Percentiles rank a stretch among this genome's conserved stretches.
These are phyloP conservation scores for Melanotaenia duboulayi DNA, from an alignment of 2,113 vertebrate species.

Conservation along the genomic window DNA sequence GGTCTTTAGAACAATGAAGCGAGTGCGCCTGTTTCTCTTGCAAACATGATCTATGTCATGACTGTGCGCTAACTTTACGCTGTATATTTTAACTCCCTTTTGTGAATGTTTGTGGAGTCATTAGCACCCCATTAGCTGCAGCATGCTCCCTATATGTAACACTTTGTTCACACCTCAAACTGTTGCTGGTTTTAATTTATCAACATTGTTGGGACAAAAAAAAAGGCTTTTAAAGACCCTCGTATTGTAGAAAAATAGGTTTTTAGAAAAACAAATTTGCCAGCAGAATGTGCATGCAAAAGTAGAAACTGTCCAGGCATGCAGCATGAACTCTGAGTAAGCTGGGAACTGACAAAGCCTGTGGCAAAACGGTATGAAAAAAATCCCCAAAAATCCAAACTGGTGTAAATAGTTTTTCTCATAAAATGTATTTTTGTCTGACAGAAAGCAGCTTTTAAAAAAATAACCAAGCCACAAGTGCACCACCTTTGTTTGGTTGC, in stretches of 20 bases:
- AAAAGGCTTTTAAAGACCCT: constrained; percentile 4
- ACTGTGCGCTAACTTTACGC: neutral
- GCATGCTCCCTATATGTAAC: constrained; percentile 22
- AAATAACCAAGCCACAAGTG: neutral
- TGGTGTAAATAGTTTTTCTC: constrained; percentile 13
- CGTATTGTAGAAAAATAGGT: neutral
- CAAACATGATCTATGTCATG: neutral
- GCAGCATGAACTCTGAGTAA: constrained; percentile 12
- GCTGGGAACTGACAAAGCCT: constrained; percentile 18
- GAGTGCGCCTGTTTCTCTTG: constrained; percentile 6
- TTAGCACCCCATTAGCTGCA: constrained; percentile 45
- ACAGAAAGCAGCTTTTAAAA: constrained; percentile 2
- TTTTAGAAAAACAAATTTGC: constrained; percentile 26
- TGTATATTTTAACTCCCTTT: neutral
- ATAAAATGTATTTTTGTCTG: constrained; percentile 11
- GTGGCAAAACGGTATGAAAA: constrained; percentile 2
- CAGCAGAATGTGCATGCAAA: constrained; percentile 12
- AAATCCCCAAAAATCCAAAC: constrained; percentile 37
- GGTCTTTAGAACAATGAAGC: constrained; percentile 64
- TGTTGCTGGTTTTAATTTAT: constrained; percentile 36
- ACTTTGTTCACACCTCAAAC: constrained; percentile 52
- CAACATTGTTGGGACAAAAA: constrained; percentile 28
- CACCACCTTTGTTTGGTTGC: constrained; percentile 13
- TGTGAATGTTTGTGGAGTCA: constrained; percentile 10
- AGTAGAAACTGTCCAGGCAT: constrained; percentile 27